Evolutionary conservation across 1,140 invertebrate genomes (phyloP).

Genomic region (Brachionus sp.): DNA sequence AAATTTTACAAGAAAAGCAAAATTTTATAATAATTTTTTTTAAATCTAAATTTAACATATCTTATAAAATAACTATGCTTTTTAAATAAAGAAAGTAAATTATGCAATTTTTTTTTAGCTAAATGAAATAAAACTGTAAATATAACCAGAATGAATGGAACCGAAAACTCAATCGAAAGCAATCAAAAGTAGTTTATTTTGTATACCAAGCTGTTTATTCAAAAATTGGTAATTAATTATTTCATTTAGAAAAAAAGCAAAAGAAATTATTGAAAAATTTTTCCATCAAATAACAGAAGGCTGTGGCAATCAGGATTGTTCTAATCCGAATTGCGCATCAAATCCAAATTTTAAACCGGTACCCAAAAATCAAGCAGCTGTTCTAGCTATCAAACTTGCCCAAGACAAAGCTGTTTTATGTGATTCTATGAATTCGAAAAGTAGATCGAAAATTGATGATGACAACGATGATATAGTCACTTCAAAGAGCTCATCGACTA

Average conservation of each 20-base stretch:
- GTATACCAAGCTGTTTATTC: background rate
- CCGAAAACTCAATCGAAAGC: constrained; percentile 1
- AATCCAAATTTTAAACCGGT: constrained; percentile 61
- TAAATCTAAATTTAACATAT: background rate
- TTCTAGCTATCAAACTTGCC: constrained; percentile 77
- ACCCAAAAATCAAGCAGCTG: constrained; percentile 75
- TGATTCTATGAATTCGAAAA: constrained; percentile 71
- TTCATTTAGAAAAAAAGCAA: constrained; percentile 61
- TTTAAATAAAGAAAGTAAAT: background rate
- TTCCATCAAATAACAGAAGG: constrained; percentile 85
- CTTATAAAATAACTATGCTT: background rate
- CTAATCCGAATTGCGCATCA: constrained; percentile 80
- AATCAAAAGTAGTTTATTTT: background rate
- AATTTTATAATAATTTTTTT: background rate
- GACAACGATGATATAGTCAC: constrained; percentile 42
- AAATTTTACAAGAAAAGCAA: background rate
- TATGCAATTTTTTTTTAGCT: background rate
- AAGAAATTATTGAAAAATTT: constrained; percentile 81
- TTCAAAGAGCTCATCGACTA: constrained; percentile 32
- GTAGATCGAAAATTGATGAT: constrained; percentile 42
- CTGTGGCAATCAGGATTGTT: constrained; percentile 77
- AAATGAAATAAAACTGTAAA: background rate
- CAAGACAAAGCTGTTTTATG: constrained; percentile 77
- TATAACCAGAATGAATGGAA: constrained; percentile 11
- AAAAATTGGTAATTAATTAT: background rate